Percentiles rank a stretch among this genome's conserved stretches.
phyloP scores from a whole-genome alignment of 2,113 vertebrate genomes.

The Natator depressus region DNA sequence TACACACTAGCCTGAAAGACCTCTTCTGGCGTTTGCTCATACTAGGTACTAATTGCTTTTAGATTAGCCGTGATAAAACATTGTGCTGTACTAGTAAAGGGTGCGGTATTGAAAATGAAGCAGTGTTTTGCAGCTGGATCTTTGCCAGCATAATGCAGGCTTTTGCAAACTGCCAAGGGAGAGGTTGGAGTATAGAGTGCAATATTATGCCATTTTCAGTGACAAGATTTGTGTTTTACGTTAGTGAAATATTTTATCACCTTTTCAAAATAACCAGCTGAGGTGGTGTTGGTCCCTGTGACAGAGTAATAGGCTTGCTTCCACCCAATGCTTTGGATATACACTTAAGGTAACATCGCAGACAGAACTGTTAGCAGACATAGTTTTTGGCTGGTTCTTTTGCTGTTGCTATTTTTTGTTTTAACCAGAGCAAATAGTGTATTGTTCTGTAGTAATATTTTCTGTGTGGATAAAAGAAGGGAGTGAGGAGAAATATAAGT shows the following conservation, averaged over 20 bases:
- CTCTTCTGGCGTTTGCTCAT: not conserved
- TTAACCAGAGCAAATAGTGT: not conserved
- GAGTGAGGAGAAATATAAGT: not conserved
- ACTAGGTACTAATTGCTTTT: not conserved
- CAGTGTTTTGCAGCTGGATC: not conserved
- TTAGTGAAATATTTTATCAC: not conserved
- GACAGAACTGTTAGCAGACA: not conserved
- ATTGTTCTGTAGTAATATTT: not conserved
- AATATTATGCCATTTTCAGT: not conserved
- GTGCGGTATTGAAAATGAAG: not conserved
- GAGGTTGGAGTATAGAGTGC: not conserved
- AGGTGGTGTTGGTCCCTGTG: not conserved
- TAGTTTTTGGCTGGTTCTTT: rapidly evolving
- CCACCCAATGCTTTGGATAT: rapidly evolving
- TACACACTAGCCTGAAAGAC: not conserved
- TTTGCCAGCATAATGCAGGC: not conserved
- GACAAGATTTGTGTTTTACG: rapidly evolving
- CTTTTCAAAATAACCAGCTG: not conserved
- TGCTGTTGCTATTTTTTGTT: not conserved
- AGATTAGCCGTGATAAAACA: rapidly evolving
- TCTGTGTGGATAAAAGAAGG: rapidly evolving
- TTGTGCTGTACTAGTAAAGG: rapidly evolving
- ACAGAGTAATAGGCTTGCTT: not conserved
- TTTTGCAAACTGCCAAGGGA: not conserved
- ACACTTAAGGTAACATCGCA: not conserved